Evolutionary conservation across 2,113 vertebrate genomes (phyloP).

Genomic region (Labeo catla): DNA sequence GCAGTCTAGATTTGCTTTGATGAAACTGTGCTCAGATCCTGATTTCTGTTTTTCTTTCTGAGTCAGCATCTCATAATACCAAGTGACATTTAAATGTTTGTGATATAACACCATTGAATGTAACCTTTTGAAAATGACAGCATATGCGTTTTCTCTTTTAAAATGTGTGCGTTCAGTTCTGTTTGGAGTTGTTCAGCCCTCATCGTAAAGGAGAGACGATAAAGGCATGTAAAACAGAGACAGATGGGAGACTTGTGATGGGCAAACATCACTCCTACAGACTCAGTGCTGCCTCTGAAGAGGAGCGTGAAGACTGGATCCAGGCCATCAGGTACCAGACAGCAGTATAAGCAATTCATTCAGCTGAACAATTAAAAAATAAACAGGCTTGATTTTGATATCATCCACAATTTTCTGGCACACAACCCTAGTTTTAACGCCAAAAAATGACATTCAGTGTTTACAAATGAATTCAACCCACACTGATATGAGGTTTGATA

Average conservation of each 20-base stretch:
- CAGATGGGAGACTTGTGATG: constrained; percentile 87
- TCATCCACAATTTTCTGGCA: background rate
- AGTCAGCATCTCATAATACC: constrained; percentile 2
- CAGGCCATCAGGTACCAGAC: constrained; percentile 82
- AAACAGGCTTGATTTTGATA: background rate
- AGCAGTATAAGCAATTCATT: background rate
- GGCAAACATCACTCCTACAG: constrained; percentile 92
- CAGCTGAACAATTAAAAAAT: background rate
- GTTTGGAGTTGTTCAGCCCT: constrained; percentile 88
- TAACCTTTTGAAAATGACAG: background rate
- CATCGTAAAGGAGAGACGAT: constrained; percentile 87
- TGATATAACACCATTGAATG: background rate
- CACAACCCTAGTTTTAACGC: background rate
- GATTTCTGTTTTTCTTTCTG: background rate
- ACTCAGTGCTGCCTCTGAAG: constrained; percentile 83
- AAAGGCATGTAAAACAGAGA: constrained; percentile 94
- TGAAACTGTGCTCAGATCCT: background rate
- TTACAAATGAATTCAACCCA: background rate
- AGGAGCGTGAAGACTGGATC: constrained; percentile 89
- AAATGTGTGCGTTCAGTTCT: constrained; percentile 77
- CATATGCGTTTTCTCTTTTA: background rate
- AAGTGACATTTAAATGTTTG: background rate
- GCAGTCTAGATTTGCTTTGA: background rate
- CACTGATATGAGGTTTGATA: background rate
- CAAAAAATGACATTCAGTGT: background rate